Evolutionary conservation across 2,113 vertebrate species (phyloP).

Genomic region (Bolborhynchus lineola): DNA sequence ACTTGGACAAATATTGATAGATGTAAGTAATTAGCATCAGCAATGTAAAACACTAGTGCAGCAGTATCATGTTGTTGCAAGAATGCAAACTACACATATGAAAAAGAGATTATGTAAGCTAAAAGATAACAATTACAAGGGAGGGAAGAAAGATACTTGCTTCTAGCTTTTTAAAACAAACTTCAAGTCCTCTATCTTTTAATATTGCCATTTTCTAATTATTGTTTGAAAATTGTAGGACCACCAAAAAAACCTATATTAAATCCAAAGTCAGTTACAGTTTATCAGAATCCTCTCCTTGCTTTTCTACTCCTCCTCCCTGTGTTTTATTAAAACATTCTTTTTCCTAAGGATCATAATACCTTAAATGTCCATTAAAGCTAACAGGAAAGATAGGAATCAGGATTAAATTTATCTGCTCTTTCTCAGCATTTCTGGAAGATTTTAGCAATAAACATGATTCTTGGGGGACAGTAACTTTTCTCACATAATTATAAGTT

Average conservation of each 20-base stretch:
- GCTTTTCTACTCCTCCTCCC: neutral
- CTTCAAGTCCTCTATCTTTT: neutral
- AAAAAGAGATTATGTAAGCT: neutral
- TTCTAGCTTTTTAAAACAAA: neutral
- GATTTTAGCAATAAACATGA: neutral
- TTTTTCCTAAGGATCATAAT: neutral
- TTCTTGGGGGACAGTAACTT: neutral
- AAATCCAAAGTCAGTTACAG: neutral
- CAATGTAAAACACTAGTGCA: neutral
- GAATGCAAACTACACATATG: neutral
- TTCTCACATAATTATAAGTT: neutral
- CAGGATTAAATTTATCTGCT: neutral
- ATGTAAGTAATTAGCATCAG: neutral
- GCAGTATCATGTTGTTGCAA: neutral
- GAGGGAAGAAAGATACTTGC: neutral
- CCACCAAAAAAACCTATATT: neutral
- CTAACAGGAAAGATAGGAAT: neutral
- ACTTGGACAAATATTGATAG: neutral
- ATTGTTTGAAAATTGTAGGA: neutral
- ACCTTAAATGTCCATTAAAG: neutral
- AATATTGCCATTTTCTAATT: neutral
- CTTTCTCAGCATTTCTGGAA: neutral
- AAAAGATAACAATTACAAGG: neutral
- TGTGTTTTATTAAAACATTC: neutral
- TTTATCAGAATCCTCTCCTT: neutral